Evolutionary conservation across 2,797 vertebrate genomes (phyloP).

Genomic region (Craterocephalus amniculus): DNA sequence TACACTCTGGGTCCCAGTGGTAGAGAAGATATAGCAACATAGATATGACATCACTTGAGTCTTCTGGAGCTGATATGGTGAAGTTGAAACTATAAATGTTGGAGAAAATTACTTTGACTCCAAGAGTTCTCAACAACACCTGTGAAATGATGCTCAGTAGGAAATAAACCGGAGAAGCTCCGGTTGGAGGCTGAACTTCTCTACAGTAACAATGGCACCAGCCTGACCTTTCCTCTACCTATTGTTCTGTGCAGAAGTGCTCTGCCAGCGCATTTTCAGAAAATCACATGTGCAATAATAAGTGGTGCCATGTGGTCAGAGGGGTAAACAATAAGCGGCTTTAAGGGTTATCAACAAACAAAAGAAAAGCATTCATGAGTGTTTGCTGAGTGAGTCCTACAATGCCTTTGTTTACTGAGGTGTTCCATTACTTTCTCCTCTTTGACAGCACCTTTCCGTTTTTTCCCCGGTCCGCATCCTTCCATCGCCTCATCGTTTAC

Average conservation of each 20-base stretch:
- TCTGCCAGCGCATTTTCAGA: constrained; percentile 60
- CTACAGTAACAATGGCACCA: constrained; percentile 33
- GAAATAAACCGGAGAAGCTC: constrained; percentile 21
- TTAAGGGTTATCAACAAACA: constrained; percentile 60
- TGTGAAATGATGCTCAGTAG: constrained; percentile 13
- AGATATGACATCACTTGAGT: constrained; percentile 48
- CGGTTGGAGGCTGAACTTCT: constrained; percentile 10
- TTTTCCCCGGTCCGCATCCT: constrained; percentile 13
- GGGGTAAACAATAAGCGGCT: constrained; percentile 50
- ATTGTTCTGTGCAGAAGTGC: constrained; percentile 46
- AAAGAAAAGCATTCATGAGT: constrained; percentile 53
- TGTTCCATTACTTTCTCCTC: constrained; percentile 46
- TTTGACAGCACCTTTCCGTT: constrained; percentile 26
- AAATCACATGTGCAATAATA: constrained; percentile 47
- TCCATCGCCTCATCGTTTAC: constrained; percentile 34
- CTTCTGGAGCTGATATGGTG: constrained; percentile 41
- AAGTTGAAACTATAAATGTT: constrained; percentile 37
- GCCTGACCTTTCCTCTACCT: constrained; percentile 49
- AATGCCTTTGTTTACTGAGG: constrained; percentile 50
- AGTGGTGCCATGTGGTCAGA: constrained; percentile 53
- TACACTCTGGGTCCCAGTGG: constrained; percentile 27
- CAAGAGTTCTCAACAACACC: constrained; percentile 18
- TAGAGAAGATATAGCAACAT: constrained; percentile 44
- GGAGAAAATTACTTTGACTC: constrained; percentile 36
- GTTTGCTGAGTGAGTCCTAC: constrained; percentile 29